Evolutionary conservation across 2,888 invertebrate species (phyloP), one percentile per base, ranked within the genome.

Genomic region (Chymomyza fuscimana): DNA sequence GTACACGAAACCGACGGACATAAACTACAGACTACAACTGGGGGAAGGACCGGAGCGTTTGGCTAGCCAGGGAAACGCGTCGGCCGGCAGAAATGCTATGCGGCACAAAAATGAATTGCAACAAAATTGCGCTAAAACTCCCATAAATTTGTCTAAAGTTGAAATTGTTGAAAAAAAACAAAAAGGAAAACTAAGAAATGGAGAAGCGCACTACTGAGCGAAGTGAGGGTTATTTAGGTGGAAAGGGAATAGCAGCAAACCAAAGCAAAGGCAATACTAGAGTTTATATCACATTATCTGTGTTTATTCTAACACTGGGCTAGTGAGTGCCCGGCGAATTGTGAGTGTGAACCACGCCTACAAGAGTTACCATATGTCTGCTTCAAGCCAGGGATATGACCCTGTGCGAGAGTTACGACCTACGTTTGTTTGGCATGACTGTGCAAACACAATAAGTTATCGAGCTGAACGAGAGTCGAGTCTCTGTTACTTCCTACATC

Each of bases 211-310:
- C 25, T 16, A 29, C 6, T 46, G 40, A 12, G 40, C 12, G 12
- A 12, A 54, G 22, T n/a, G 54, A 5, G 19, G 54, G 54, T 19
- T 52, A 16, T 9, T 4, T 12, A 63, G 69, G 64, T 60, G 69
- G 67, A 75, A 64, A 68, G 46, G 60, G 65, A 70, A 74, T 77
- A 79, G 58, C 68, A 62, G 36, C 29, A 61, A 58, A 63, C 60
- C 68, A 67, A 71, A 51, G 5, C 51, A 29, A 52, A 64, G 58
- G 36, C 52, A 50, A 22, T 32, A 32, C 36, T 63, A 80, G 78
- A 87, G 86, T 90, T 90, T 89, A 89, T 89, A 89, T 85, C 89
- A 86, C 89, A 89, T 89, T 89, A 90, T 85, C 89, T 81, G 81
- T 90, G 90, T 89, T 89, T 90, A 89, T 81, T 81, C 82, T 82